Evolutionary conservation across 2,113 vertebrate genomes (phyloP), one percentile per base, ranked within the genome.

Genomic region (Pluvialis apricaria): DNA sequence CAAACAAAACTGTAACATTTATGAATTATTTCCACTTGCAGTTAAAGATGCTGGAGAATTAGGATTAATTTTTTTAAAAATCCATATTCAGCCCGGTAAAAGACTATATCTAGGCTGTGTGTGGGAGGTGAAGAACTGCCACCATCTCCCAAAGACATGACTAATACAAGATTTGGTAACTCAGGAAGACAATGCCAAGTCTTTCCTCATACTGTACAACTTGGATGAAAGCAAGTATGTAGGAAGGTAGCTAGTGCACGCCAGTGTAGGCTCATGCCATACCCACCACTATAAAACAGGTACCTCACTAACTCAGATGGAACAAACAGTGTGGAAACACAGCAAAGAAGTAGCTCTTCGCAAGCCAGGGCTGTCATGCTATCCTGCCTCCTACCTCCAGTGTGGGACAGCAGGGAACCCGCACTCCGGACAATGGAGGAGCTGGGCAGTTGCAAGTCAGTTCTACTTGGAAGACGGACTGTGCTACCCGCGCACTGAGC

Each of bases 101-200:
- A 96, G 77, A 76, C 88, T 91, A 34, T 89, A 95, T 92, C 92
- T 94, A 96, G 93, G 94, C 86, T 95, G 51, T 12, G 94, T 0
- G 96, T 97, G 87, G 92, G 95, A 93, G 51, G 92, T 86, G 76
- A 93, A 91, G 94, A 97, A 93, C 94, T 92, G 91, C 93, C 92
- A 96, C 95, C 94, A 96, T 97, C 96, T 97, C 94, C 71, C 80
- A 82, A 96, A 95, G 94, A 96, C 89, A 94, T 96, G 87, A 95
- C 93, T 97, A 96, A 97, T 92, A 78, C 57, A 62, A 94, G 91
- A 87, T 96, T 95, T 96, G 94, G 92, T 94, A 96, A 97, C 90
- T 88, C 90, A 90, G 92, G 75, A 97, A 96, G 91, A 94, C 96
- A 96, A 96, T 96, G 95, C 93, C 65, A 96, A 94, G 58, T 96